Percentiles rank a stretch among this genome's conserved stretches.
Conservation (phyloP, 2,888 invertebrate genomes). For the Caradrina kadenii region DNA sequence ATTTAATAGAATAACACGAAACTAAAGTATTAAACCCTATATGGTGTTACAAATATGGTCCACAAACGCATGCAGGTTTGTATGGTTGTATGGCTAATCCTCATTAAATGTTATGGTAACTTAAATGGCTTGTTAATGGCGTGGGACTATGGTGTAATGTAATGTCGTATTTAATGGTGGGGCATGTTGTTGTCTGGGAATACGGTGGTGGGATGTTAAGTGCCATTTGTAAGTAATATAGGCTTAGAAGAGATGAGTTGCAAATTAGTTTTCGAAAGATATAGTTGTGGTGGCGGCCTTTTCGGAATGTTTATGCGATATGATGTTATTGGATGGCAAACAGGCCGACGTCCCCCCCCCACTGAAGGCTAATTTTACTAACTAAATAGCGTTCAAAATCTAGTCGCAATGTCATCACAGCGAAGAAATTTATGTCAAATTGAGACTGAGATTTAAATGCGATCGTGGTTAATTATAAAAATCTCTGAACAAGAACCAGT, state of each 20-base stretch:
- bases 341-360: too few relatives aligned
- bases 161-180: constrained; percentile 37
- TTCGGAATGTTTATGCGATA: too few relatives aligned
- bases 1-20: constrained; percentile 28
- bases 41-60: constrained; percentile 15
- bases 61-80: constrained; percentile 21
- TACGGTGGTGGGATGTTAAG: constrained; percentile 13
- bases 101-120: constrained; percentile 54
- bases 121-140: constrained; percentile 48
- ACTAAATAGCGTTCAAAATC: too few relatives aligned
- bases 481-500: too few relatives aligned
- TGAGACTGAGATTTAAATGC: too few relatives aligned
- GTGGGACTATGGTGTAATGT: constrained; percentile 27
- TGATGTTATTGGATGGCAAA: too few relatives aligned
- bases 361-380: too few relatives aligned
- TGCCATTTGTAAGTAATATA: background rate
- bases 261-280: constrained; percentile 4
- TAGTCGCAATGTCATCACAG: too few relatives aligned
- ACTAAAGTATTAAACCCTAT: constrained; percentile 28
- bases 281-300: too few relatives aligned
- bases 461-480: too few relatives aligned
- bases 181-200: constrained; percentile 11
- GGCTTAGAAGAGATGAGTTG: constrained; percentile 3
- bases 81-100: constrained; percentile 36
- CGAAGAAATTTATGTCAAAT: too few relatives aligned